Base-by-base conservation (phyloP, 1,140 invertebrate species). In the Caenorhabditis brenneri region DNA sequence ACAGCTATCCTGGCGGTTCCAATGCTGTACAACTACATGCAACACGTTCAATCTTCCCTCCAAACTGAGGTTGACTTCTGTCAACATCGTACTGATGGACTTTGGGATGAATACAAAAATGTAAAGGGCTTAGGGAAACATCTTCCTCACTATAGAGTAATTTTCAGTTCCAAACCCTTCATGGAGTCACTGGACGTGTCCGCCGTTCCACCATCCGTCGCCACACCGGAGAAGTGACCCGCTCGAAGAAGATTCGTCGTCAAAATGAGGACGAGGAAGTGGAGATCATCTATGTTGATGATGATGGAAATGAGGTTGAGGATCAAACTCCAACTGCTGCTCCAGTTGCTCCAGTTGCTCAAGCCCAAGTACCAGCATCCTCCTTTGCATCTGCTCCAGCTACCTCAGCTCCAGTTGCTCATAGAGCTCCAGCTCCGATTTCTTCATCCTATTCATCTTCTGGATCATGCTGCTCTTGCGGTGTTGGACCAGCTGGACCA, bases 11-110 rank as follows among this genome's bases (percentile, higher is more conserved):
- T 86, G 16, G 84, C 84, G 24, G 81, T 86, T 19, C 86, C 86
- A 16, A 83, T 86, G 84, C 33, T 86, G 55, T 86, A 86, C 81
- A 86, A 86, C 65, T 86, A 86, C 81, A 86, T 86, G 84, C 86
- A 86, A 58, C 69, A 78, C 48, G 86, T 86, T 24, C 84, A 86
- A 33, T 82, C 79, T 29, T 80, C 80, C 29, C 86, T 86, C 60
- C 84, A 86, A 58, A 69, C 53, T 48, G 86, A 86, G 42, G 80
- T 86, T 9, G 79, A 86, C 36, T 86, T 86, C 74, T 86, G 85
- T 65, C 58, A 69, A 16, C 83, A 85, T 53, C 29, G 85, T 9
- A 84, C 82, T 36, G 55, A 80, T 33, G 85, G 82, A 24, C 82
- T 86, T n/a, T 84, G 74, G 82, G 83, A 86, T 74, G 82, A 79